Base-by-base conservation (phyloP, 2,113 vertebrate species). In the Pollimyrus isidori region DNA sequence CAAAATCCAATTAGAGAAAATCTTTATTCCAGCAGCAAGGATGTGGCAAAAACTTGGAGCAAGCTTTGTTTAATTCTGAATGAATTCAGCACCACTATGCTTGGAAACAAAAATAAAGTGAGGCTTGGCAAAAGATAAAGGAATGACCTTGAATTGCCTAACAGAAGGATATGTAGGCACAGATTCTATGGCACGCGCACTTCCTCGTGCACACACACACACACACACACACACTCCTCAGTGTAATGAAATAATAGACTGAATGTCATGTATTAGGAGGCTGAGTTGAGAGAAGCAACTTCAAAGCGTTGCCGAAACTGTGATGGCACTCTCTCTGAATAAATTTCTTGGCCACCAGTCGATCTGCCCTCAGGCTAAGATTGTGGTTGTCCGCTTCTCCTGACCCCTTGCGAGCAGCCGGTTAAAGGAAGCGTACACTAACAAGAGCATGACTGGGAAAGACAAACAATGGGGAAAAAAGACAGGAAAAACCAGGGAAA, bases 41-140 rank as follows among this genome's bases (percentile, higher is more conserved):
- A 58, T 42, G 91, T 87, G 82, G 89, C 48, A 76, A 93, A 88
- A 92, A 88, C 39, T 76, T 89, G 92, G 92, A 92, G 92, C 93
- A 92, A 91, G 91, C 92, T 93, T 93, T 93, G 95, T 95, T 95
- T 94, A 95, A 91, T 92, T 92, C 92, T 92, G 94, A 96, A 95
- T 95, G 94, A 95, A 53, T 53, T 53, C 52, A 94, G 92, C 93
- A 92, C 90, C 92, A 73, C 93, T 95, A 95, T 95, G 94, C 95
- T 95, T 94, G 93, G 92, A 92, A 94, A 93, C 90, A 93, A 86
- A 88, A 93, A 95, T 95, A 94, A 94, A 93, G 94, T 90, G 92
- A 91, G 89, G 91, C 92, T 94, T 96, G 95, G 96, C 94, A 94
- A 93, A 93, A 95, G 95, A 95, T 96, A 93, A 96, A 95, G 95